Percentiles rank a stretch among this genome's conserved stretches.
Evolutionary conservation across 2,113 vertebrate species (phyloP).

Genomic region (Erythrocercus mccallii): DNA sequence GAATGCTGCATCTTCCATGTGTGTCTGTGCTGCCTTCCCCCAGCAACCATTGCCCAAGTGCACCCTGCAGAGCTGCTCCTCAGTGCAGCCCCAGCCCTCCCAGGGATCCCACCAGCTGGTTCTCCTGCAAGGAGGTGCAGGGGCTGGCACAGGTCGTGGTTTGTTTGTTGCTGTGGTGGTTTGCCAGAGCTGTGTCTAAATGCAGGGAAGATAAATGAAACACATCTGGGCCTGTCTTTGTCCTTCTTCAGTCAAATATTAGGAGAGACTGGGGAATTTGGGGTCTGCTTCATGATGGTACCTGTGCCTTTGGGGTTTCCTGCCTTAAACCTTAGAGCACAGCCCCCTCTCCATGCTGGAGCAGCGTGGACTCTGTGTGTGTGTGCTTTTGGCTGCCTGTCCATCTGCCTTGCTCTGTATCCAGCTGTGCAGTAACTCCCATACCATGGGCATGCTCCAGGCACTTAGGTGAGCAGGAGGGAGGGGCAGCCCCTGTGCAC

Average conservation of each 20-base stretch:
- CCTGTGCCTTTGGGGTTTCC: neutral
- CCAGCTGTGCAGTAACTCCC: neutral
- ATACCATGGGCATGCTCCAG: accelerated
- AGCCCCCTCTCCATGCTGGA: accelerated
- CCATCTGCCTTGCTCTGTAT: neutral
- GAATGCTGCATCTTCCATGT: neutral
- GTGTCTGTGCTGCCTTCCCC: neutral
- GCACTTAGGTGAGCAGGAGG: neutral
- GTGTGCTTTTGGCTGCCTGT: neutral
- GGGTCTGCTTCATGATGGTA: neutral
- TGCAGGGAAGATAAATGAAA: conserved; percentile 45
- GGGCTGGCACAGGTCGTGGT: neutral
- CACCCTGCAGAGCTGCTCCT: neutral
- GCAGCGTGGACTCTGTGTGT: accelerated
- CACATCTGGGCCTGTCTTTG: neutral
- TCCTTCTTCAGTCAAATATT: neutral
- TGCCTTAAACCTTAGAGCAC: neutral
- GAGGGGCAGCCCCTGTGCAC: accelerated
- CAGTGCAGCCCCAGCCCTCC: neutral
- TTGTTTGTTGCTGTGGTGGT: neutral
- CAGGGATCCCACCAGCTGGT: neutral
- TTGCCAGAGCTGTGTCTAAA: conserved; percentile 30
- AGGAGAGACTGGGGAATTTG: accelerated
- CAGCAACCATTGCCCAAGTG: neutral
- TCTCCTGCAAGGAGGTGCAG: accelerated